Conservation (phyloP, 2,888 invertebrate species). For the Conistra vaccinii region DNA sequence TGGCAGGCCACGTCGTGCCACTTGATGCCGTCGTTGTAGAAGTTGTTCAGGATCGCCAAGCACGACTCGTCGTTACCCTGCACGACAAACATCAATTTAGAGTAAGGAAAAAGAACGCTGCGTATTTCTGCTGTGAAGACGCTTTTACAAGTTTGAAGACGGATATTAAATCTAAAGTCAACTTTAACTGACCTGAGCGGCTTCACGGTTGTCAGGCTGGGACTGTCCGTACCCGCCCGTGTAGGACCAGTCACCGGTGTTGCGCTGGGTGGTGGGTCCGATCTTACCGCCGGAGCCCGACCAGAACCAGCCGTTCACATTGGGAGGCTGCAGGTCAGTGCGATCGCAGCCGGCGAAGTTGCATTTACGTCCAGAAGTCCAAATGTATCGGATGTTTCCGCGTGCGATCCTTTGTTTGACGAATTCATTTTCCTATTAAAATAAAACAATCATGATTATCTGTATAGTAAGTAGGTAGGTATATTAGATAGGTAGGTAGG, state of each 20-base stretch:
- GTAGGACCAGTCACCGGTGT: conserved; percentile 97
- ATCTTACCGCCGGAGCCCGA: conserved; percentile 97
- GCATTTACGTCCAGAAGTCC: conserved; percentile 98
- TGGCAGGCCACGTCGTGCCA: conserved; percentile 97
- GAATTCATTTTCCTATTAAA: conserved; percentile 94
- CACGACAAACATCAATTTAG: conserved; percentile 20
- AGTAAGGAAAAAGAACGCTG: not conserved
- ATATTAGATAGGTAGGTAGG: too few relatives aligned
- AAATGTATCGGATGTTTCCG: conserved; percentile 95
- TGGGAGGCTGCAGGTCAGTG: conserved; percentile 95
- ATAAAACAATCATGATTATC: conserved; percentile 20
- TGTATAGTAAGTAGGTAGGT: not conserved
- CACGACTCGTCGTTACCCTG: conserved; percentile 98
- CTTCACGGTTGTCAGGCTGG: conserved; percentile 97
- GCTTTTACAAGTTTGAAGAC: conserved; percentile 1
- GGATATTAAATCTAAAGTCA: not conserved
- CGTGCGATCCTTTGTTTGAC: conserved; percentile 96
- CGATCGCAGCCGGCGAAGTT: conserved; percentile 97
- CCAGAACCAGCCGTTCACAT: conserved; percentile 98
- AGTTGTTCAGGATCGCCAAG: conserved; percentile 96
- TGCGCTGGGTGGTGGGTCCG: conserved; percentile 96
- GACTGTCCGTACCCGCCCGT: conserved; percentile 97
- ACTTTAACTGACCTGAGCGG: conserved; percentile 93
- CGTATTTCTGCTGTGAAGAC: not conserved
- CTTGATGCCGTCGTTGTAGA: conserved; percentile 96